Evolutionary conservation across 2,797 vertebrate genomes (phyloP), one percentile per base, ranked within the genome.

Genomic region (Smutsia temminckii): DNA sequence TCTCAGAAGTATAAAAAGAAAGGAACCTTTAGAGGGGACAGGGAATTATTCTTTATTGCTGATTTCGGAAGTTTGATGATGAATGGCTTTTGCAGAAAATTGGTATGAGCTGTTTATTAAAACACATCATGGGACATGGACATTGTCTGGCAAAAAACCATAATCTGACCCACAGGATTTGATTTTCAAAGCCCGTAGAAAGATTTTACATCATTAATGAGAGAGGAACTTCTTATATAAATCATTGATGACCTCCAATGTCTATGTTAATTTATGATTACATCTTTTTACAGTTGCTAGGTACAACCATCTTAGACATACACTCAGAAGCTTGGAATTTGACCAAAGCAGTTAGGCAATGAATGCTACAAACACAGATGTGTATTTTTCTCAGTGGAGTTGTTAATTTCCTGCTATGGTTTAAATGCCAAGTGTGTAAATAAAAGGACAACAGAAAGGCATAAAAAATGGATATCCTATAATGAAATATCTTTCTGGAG

Each of bases 361-460:
- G 42, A 87, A 75, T 78, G 42, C 59, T 75, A 72, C 55, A 40
- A 91, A 89, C n/a, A 46, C 8, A 88, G 93, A 78, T 59, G 51
- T 32, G 57, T 13, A 63, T 84, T 94, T 96, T 91, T 93, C 89
- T 88, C 84, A 79, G 27, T 72, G 55, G 63, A 40, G 32, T 66
- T 96, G 66, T 72, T 86, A 42, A 92, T 93, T 97, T 95, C 16
- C 83, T 88, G 46, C 40, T 84, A 61, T 27, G 5, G 57, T 75
- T 95, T 94, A 96, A 85, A 94, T 77, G n/a, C 37, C 89, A 91
- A 89, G n/a, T 68, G 57, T 92, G 34, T 93, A 94, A 96, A 95
- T 96, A 95, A 93, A 81, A 94, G 29, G 37, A 64, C 16, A 72
- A 57, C 10, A 81, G n/a, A 23, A 81, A 89, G 81, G 53, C 40